Conservation (phyloP, 2,888 invertebrate genomes). For the Cistogaster globosa region DNA sequence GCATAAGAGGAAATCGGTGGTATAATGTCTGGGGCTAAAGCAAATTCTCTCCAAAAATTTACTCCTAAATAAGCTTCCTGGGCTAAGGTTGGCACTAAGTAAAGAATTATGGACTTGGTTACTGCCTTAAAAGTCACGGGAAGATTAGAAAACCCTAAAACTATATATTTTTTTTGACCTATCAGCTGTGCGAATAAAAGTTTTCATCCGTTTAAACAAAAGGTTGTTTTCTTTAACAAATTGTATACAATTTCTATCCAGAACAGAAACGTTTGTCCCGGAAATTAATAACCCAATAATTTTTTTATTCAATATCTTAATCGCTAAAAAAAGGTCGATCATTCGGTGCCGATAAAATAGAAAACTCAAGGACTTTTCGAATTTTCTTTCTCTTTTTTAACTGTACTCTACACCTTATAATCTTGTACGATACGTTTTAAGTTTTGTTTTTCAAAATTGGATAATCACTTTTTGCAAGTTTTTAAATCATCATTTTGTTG, state of each 20-base stretch:
- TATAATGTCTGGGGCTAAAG: slow-evolving; percentile 31
- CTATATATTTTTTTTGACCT: neutral
- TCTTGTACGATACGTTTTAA: neutral
- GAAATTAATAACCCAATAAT: slow-evolving; percentile 29
- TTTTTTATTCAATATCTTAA: slow-evolving; percentile 1
- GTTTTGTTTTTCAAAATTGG: neutral
- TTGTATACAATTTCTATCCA: slow-evolving; percentile 2
- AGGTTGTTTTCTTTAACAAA: slow-evolving; percentile 14
- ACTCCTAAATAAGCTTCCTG: slow-evolving; percentile 21
- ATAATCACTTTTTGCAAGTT: neutral
- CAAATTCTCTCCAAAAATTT: slow-evolving; percentile 39
- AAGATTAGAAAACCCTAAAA: slow-evolving; percentile 16
- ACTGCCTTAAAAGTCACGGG: slow-evolving; percentile 7
- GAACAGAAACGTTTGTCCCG: slow-evolving; percentile 9
- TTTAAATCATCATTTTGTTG: neutral
- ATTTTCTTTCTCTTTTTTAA: neutral
- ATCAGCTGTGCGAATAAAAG: neutral
- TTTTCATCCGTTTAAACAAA: neutral
- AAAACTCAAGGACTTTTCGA: neutral
- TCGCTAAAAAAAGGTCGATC: slow-evolving; percentile 43
- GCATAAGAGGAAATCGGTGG: neutral
- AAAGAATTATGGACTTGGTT: slow-evolving; percentile 5
- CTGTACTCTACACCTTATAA: neutral
- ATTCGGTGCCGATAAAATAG: neutral
- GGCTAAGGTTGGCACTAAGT: slow-evolving; percentile 6